Evolutionary conservation across 1,140 invertebrate genomes (phyloP).

Genomic region (Zaprionus davidi): DNA sequence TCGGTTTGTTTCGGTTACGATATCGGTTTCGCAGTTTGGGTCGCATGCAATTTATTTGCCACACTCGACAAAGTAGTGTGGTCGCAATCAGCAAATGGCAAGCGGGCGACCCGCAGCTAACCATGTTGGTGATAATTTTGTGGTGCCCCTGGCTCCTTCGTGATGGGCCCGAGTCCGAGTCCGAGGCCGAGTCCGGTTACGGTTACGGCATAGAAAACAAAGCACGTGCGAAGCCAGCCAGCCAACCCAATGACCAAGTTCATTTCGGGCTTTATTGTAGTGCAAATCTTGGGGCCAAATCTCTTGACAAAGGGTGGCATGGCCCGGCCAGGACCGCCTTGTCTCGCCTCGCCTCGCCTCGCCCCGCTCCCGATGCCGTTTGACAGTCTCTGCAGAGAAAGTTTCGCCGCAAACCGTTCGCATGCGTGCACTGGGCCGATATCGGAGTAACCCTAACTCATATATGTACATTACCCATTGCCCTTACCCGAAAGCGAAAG

Average conservation of each 20-base stretch:
- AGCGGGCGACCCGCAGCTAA: slow-evolving; percentile 14
- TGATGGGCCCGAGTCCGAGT: neutral
- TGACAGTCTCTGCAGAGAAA: neutral
- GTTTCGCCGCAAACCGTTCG: neutral
- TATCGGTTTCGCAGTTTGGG: neutral
- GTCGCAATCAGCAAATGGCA: slow-evolving; percentile 55
- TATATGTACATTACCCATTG: too few species aligned
- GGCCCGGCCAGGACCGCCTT: neutral
- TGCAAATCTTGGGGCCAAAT: slow-evolving; percentile 20
- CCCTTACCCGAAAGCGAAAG: too few species aligned
- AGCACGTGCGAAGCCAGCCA: slow-evolving; percentile 30
- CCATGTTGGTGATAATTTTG: slow-evolving; percentile 42
- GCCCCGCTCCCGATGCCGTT: neutral
- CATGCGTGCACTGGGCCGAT: slow-evolving; percentile 2
- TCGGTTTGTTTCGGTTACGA: neutral
- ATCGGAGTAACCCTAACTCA: neutral
- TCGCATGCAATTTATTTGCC: slow-evolving; percentile 45
- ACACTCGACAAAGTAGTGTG: slow-evolving; percentile 44
- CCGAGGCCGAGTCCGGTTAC: neutral
- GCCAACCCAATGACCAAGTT: slow-evolving; percentile 24
- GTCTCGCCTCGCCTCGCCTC: too few species aligned
- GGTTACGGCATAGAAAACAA: slow-evolving; percentile 21
- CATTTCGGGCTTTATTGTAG: slow-evolving; percentile 36
- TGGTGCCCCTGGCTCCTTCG: slow-evolving; percentile 16
- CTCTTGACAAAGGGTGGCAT: neutral